These are phyloP conservation scores for Latrodectus geometricus DNA, from an alignment of 1,140 invertebrate species.

Conservation along the genomic window DNA sequence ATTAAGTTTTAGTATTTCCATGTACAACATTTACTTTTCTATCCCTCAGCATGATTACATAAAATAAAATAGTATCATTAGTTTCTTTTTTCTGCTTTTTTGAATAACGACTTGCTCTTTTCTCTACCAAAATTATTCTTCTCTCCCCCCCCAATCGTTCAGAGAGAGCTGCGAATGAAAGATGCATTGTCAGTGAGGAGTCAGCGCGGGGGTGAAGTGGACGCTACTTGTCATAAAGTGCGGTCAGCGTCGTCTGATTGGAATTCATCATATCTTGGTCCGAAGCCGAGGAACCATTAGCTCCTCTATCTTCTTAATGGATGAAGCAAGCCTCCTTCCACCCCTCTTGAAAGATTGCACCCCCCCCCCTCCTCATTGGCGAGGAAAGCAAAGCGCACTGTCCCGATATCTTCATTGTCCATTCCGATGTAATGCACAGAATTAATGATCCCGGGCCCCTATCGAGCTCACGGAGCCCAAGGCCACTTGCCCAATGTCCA, in stretches of 20 bases:
- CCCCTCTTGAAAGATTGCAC: slow-evolving; percentile 7
- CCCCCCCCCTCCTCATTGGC: neutral
- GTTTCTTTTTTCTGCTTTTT: no score
- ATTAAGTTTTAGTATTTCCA: no score
- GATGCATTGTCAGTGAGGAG: slow-evolving; percentile 6
- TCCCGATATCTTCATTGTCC: slow-evolving; percentile 59
- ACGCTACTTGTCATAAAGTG: slow-evolving; percentile 55
- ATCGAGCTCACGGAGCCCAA: slow-evolving; percentile 36
- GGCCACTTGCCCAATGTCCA: slow-evolving; percentile 59
- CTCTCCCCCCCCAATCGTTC: neutral
- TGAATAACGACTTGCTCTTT: no score
- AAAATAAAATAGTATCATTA: no score
- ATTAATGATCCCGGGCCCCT: slow-evolving; percentile 51
- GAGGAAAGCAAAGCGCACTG: neutral
- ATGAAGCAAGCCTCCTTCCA: slow-evolving; percentile 41
- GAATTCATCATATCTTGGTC: slow-evolving; percentile 55
- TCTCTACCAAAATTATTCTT: neutral
- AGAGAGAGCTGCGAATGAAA: slow-evolving; percentile 27
- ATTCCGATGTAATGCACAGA: slow-evolving; percentile 62
- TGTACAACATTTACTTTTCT: no score
- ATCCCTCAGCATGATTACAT: no score
- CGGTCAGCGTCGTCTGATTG: slow-evolving; percentile 54
- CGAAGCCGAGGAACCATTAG: slow-evolving; percentile 41
- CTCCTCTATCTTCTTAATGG: slow-evolving; percentile 57
- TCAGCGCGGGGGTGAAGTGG: neutral